Evolutionary conservation across 2,888 invertebrate species (phyloP), one percentile per base, ranked within the genome.

Genomic region (Volucella zonaria): DNA sequence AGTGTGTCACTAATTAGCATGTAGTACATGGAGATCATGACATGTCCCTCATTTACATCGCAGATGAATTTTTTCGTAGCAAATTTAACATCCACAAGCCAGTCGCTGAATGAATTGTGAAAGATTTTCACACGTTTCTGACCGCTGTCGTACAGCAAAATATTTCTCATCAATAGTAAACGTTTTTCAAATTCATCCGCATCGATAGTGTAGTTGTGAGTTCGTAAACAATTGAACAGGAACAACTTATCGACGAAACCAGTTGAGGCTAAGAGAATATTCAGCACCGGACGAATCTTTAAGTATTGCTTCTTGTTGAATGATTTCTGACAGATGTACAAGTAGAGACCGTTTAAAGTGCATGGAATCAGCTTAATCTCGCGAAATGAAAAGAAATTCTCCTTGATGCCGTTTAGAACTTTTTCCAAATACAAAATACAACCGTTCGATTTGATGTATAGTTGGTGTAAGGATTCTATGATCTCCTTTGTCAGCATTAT

Each of bases 1-100:
- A 96, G 90, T 40, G 95, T 93, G 66, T 93, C 93, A 0, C 95
- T 95, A 23, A 95, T 94, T 61, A 96, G 92, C 64, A 95, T 94
- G 93, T 97, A 96, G 89, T 95, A 95, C 95, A 97, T 96, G 18
- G 96, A 96, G 51, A 97, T 93, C 91, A 96, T 96, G 10, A 96
- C 96, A 91, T 98, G 98, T 0, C 98, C 98, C 88, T 97, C 96
- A 66, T 95, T 93, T 9, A 96, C 95, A 87, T 95, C 95, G 91
- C 97, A 98, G 87, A 98, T 93, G 92, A 97, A 99, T 88, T 97
- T 96, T 88, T 97, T 96, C 1, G 98, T 99, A 91, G 98, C 98
- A 90, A 99, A 98, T 92, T 99, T 99, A n/a, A 99, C 98, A 91
- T 99, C 99, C 70, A 97, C 93, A 87, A 99, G 92, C 99, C 99